Evolutionary conservation across 2,888 invertebrate genomes (phyloP).

Genomic region (Philonicus albiceps): DNA sequence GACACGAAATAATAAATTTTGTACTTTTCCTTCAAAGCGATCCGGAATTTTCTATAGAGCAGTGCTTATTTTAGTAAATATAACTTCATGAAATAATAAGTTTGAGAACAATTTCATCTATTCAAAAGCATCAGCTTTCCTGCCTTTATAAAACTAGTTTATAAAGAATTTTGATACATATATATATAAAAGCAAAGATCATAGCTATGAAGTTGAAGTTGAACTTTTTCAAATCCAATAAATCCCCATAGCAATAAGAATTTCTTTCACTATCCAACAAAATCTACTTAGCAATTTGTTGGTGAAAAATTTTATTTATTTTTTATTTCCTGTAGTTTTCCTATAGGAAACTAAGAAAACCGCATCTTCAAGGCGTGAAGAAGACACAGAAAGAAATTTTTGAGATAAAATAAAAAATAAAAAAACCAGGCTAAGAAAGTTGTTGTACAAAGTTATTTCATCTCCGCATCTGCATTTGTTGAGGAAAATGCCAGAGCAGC

Average conservation of each 20-base stretch:
- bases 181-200: neutral
- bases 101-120: neutral
- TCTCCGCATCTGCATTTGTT: neutral
- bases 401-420: neutral
- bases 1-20: neutral
- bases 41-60: neutral
- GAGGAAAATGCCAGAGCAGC: neutral
- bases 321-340: neutral
- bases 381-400: neutral
- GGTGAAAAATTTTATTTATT: neutral
- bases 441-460: neutral
- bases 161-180: neutral
- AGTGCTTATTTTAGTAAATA: neutral
- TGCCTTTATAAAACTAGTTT: neutral
- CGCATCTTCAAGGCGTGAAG: neutral
- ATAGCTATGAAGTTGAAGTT: neutral
- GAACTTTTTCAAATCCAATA: neutral
- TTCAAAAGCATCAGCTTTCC: neutral
- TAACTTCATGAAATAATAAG: neutral
- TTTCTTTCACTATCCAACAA: neutral
- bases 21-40: neutral
- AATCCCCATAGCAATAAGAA: neutral
- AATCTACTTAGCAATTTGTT: neutral
- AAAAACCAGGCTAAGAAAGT: neutral
- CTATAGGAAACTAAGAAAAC: neutral